Evolutionary conservation across 2,797 vertebrate species (phyloP).

Genomic region (Chrysocyon brachyurus): DNA sequence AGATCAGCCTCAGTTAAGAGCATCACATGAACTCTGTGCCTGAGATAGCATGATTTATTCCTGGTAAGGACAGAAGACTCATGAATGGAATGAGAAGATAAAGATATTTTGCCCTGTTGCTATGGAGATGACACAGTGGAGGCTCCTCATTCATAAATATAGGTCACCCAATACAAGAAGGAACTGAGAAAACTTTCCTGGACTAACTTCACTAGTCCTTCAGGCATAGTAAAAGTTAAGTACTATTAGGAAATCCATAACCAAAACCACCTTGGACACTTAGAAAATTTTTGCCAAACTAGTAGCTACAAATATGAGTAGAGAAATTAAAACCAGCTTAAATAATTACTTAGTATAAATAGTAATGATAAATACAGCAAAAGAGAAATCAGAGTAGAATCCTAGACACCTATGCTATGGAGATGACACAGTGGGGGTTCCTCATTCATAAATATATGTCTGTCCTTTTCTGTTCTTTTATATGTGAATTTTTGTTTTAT

Average conservation of each 20-base stretch:
- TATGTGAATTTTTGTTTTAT: conserved; percentile 52
- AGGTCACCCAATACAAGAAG: neutral
- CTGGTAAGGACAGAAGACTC: neutral
- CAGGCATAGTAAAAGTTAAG: neutral
- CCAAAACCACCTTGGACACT: neutral
- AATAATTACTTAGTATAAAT: conserved; percentile 24
- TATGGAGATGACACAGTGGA: neutral
- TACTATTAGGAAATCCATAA: neutral
- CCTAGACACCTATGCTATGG: neutral
- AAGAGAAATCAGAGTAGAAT: conserved; percentile 7
- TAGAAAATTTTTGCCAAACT: neutral
- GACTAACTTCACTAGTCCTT: neutral
- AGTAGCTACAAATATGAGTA: neutral
- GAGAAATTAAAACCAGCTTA: conserved; percentile 24
- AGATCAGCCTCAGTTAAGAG: conserved; percentile 23
- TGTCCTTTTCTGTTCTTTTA: neutral
- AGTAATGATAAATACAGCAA: neutral
- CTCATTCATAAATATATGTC: neutral
- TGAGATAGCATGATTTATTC: conserved; percentile 31
- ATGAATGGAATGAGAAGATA: conserved; percentile 33
- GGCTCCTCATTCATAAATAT: conserved; percentile 31
- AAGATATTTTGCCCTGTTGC: conserved; percentile 26
- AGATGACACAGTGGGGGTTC: too few relatives aligned
- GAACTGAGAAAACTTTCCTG: neutral
- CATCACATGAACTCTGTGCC: conserved; percentile 16